phyloP scores from a whole-genome alignment of 2,888 invertebrate species.

The Dasypolia templi region DNA sequence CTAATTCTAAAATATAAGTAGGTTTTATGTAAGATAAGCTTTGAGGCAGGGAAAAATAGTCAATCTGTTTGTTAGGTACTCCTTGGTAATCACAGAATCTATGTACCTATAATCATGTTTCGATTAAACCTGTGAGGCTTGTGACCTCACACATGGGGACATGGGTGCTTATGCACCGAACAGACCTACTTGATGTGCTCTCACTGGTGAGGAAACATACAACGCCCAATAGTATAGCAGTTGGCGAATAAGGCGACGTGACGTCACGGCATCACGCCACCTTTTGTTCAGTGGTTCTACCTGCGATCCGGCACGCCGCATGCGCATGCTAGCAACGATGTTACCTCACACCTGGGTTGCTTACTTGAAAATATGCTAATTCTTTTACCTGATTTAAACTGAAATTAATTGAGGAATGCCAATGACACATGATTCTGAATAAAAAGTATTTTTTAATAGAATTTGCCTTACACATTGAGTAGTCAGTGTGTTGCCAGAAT shows the following conservation, averaged over 20 bases:
- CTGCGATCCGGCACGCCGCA: conserved; percentile 84
- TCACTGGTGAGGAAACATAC: conserved; percentile 71
- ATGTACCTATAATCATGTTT: conserved; percentile 48
- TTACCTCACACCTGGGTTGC: conserved; percentile 60
- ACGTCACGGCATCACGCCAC: conserved; percentile 90
- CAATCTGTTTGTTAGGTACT: conserved; percentile 18
- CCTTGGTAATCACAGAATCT: conserved; percentile 19
- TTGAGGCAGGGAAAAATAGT: conserved; percentile 13
- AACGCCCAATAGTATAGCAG: conserved; percentile 81
- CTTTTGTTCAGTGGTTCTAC: conserved; percentile 86
- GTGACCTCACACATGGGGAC: conserved; percentile 68
- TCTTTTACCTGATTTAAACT: conserved; percentile 6
- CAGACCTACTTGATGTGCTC: conserved; percentile 63
- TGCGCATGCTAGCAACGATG: conserved; percentile 66
- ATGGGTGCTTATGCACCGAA: conserved; percentile 62
- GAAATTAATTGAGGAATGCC: conserved; percentile 23
- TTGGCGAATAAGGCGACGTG: conserved; percentile 87
- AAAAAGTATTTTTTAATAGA: conserved; percentile 6
- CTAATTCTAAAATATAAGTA: not conserved
- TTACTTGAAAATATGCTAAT: conserved; percentile 34
- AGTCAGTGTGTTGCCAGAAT: not conserved
- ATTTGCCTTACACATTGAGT: not conserved
- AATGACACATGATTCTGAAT: conserved; percentile 12
- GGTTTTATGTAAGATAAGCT: conserved; percentile 7
- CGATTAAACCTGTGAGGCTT: conserved; percentile 53